A percentile compares a stretch with the other conserved stretches of the same genome.
These are phyloP conservation scores for Cyaniris semiargus DNA, from an alignment of 2,888 invertebrate genomes.

Conservation along the genomic window DNA sequence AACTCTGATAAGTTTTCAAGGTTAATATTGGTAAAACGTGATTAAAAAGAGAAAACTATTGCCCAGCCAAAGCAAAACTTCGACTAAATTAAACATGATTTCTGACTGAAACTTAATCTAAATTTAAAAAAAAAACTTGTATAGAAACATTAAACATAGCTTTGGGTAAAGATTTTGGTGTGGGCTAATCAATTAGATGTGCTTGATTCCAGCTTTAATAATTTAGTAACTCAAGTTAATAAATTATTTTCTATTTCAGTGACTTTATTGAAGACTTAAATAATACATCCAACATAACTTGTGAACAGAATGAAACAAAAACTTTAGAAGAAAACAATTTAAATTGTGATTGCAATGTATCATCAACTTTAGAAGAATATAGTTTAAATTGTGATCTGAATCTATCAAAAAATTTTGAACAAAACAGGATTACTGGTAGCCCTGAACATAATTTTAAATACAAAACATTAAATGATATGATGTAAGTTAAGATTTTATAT, in stretches of 20 bases:
- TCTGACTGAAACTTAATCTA: too few species aligned
- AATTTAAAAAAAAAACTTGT: too few species aligned
- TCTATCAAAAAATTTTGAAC: background rate
- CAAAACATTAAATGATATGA: conserved; percentile 2
- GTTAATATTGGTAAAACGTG: background rate
- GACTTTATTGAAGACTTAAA: background rate
- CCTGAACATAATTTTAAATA: background rate
- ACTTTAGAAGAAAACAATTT: background rate
- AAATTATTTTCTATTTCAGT: background rate
- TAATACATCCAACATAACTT: background rate
- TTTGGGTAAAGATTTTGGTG: too few species aligned
- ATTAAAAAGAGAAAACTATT: background rate
- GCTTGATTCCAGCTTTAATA: background rate
- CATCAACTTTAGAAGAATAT: background rate
- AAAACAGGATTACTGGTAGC: background rate
- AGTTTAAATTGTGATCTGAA: background rate
- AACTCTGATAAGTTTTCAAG: background rate
- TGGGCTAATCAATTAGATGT: too few species aligned
- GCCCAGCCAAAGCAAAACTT: too few species aligned
- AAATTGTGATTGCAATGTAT: background rate
- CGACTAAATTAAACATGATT: too few species aligned
- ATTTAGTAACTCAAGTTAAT: background rate
- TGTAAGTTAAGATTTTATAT: background rate
- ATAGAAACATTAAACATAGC: background rate
- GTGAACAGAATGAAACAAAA: background rate